Percentiles rank a stretch among this genome's conserved stretches.
phyloP scores from a whole-genome alignment of 2,113 vertebrate genomes.

The Megalops atlanticus region DNA sequence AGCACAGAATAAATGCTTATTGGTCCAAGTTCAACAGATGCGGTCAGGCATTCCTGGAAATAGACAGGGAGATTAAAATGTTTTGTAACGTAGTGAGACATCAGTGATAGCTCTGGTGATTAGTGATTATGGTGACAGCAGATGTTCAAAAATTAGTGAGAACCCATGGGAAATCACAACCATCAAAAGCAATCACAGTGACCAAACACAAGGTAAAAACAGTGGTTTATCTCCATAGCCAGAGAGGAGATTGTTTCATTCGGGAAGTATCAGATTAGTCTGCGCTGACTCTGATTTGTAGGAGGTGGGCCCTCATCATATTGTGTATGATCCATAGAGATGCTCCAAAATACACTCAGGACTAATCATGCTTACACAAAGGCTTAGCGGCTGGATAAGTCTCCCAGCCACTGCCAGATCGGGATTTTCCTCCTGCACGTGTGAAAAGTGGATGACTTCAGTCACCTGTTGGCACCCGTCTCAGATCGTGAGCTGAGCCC shows the following conservation, averaged over 20 bases:
- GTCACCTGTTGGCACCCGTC: not conserved
- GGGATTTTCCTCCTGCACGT: not conserved
- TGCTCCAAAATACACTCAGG: not conserved
- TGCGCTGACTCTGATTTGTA: not conserved
- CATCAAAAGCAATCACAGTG: too few relatives aligned
- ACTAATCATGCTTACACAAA: not conserved
- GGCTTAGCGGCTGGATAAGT: not conserved
- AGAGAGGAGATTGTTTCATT: not conserved
- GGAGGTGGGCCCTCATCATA: not conserved
- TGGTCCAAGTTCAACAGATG: not conserved
- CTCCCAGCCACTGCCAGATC: not conserved
- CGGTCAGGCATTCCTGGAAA: not conserved
- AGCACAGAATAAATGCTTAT: not conserved
- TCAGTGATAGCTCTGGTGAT: not conserved
- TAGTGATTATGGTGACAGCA: not conserved
- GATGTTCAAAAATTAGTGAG: not conserved
- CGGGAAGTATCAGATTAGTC: not conserved
- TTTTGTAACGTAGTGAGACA: not conserved
- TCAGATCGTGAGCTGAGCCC: not conserved
- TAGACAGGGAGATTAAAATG: constrained; percentile 5
- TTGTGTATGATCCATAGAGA: not conserved
- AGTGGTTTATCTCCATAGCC: not conserved
- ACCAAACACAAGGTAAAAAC: not conserved
- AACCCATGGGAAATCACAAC: not conserved
- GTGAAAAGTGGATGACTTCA: not conserved